phyloP scores from a whole-genome alignment of 2,888 invertebrate species.

The Phaonia tiefii region DNA sequence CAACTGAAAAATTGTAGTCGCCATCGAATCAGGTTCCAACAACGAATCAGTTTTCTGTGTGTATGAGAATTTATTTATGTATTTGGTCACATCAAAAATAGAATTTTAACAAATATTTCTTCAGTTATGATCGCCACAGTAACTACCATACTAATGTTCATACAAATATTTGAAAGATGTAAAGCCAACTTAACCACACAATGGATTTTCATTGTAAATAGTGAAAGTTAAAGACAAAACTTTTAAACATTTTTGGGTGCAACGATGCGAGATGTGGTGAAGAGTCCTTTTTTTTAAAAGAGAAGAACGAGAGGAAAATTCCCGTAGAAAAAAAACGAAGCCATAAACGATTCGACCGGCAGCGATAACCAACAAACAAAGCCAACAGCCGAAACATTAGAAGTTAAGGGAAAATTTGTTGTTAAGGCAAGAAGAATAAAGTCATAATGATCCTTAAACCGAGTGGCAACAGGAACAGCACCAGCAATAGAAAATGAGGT shows the following conservation, averaged over 20 bases:
- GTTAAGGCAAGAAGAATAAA: slow-evolving; percentile 35
- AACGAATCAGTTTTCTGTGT: too few relatives aligned
- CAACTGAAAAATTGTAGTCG: too few relatives aligned
- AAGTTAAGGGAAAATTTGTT: slow-evolving; percentile 28
- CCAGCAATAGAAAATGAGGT: not conserved
- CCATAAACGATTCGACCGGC: slow-evolving; percentile 67
- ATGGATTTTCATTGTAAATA: slow-evolving; percentile 35
- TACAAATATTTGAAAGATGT: too few relatives aligned
- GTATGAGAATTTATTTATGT: too few relatives aligned
- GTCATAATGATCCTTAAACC: slow-evolving; percentile 44
- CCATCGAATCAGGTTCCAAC: too few relatives aligned
- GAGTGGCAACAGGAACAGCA: slow-evolving; percentile 9
- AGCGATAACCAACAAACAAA: slow-evolving; percentile 65
- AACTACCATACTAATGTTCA: too few relatives aligned
- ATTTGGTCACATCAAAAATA: too few relatives aligned
- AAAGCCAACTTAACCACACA: slow-evolving; percentile 42
- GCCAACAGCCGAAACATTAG: slow-evolving; percentile 59
- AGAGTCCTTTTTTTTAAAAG: not conserved
- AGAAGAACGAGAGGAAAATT: not conserved
- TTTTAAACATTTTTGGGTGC: slow-evolving; percentile 36
- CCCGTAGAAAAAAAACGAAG: slow-evolving; percentile 38
- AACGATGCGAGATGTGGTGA: not conserved
- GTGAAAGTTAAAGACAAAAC: slow-evolving; percentile 45
- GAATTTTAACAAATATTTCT: too few relatives aligned
- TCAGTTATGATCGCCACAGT: too few relatives aligned